Conservation (phyloP, 2,888 invertebrate species). For the Smittia aterrima region DNA sequence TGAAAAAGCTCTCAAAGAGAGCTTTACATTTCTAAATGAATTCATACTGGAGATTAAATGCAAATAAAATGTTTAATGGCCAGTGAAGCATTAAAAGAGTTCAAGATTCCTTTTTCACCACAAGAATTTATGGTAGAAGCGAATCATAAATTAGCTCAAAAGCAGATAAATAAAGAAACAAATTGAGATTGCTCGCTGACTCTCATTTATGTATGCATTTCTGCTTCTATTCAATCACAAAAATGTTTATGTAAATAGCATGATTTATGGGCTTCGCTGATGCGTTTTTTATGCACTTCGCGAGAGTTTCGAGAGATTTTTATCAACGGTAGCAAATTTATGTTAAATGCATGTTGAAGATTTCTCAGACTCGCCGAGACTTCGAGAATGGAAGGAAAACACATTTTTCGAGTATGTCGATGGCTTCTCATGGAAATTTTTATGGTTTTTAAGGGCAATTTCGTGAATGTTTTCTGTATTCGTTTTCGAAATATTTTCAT, state of each 20-base stretch:
- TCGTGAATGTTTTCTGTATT: no score
- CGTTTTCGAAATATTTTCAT: no score
- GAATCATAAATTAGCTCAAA: constrained; percentile 37
- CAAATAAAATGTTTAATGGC: constrained; percentile 26
- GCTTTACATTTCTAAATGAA: background rate
- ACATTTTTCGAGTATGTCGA: background rate
- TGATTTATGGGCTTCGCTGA: constrained; percentile 40
- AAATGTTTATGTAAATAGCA: constrained; percentile 41
- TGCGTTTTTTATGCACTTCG: constrained; percentile 39
- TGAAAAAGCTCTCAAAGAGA: background rate
- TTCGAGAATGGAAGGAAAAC: background rate
- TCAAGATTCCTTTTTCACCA: constrained; percentile 13
- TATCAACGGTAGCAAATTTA: constrained; percentile 40
- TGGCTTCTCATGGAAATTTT: no score
- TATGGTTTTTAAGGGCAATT: no score
- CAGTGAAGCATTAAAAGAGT: constrained; percentile 1
- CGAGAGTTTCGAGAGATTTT: background rate
- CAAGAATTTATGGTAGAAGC: constrained; percentile 34
- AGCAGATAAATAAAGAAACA: constrained; percentile 33
- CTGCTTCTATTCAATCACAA: constrained; percentile 36
- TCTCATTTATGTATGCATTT: constrained; percentile 13
- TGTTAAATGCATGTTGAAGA: constrained; percentile 16
- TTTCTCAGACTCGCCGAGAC: background rate
- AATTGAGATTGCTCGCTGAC: constrained; percentile 38
- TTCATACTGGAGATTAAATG: constrained; percentile 21